Base-by-base conservation (phyloP, 2,888 invertebrate genomes). In the Ceraclea dissimilis region DNA sequence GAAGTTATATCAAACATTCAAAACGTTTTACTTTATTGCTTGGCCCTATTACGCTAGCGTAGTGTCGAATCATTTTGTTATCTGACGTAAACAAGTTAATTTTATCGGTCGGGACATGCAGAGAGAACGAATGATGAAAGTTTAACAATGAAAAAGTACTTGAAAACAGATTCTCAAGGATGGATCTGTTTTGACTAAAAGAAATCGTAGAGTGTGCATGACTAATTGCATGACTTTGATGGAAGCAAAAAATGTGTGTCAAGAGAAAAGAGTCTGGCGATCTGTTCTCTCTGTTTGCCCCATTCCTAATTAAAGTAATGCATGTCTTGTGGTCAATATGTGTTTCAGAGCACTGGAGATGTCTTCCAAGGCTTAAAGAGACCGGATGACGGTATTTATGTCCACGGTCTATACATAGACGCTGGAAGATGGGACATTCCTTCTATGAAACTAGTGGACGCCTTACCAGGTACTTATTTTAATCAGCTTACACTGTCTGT, bases 391-490 rank as follows among this genome's bases (percentile, higher is more conserved):
- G 86, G 88, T 4, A 79, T 90, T 18, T 81, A 86, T 63, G 79
- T 89, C 31, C 90, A 91, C 67, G 91, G 91, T 8, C 71, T 96
- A 56, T 94, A 84, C 68, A 77, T 93, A 17, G 95, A 95, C 70
- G 94, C 94, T 1, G 93, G 90, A 1, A 81, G 88, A 65, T 95
- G 93, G 92, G 88, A 93, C 67, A 71, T 76, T 57, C 66, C 71
- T 21, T 67, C 69, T 1, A 82, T 83, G 68, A 78, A 82, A 10
- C 78, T 93, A 2, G 84, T 88, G 13, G 94, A 94, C 75, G 83
- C 93, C 1, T 73, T 81, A 63, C 86, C 89, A 65, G 88, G 88
- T 78, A 71, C 68, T 56, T 66, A 54, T 2, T 8, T 31, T 31
- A 4, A n/a, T 31, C 22, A n/a, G n/a, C n/a, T 52, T 44, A 33